Evolutionary conservation across 2,113 vertebrate species (phyloP).

Genomic region (Oncorhynchus gorbuscha): DNA sequence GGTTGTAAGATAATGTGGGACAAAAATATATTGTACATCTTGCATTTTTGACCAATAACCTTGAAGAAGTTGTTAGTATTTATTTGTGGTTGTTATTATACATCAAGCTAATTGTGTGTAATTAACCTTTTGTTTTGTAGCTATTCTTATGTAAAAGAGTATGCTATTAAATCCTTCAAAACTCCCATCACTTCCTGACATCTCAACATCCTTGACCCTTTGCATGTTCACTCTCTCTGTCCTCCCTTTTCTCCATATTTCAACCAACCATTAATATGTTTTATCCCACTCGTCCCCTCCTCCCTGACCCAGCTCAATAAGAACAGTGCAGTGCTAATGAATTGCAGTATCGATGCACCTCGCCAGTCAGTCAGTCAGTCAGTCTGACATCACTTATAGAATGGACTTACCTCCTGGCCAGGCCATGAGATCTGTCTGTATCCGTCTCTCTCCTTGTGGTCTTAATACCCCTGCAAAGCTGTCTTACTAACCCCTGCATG

Average conservation of each 20-base stretch:
- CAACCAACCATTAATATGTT: neutral
- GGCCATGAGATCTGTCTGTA: neutral
- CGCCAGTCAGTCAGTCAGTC: neutral
- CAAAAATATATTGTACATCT: neutral
- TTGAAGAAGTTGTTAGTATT: neutral
- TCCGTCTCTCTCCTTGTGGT: neutral
- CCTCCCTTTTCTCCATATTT: neutral
- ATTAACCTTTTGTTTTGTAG: too few species aligned
- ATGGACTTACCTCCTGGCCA: neutral
- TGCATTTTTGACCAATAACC: neutral
- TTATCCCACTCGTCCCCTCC: neutral
- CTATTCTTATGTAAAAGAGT: too few species aligned
- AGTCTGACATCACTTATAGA: neutral
- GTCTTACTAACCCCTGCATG: neutral
- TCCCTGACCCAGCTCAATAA: neutral
- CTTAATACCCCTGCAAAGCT: neutral
- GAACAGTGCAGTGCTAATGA: constrained; percentile 4
- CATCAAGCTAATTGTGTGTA: neutral
- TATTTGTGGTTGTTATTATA: neutral
- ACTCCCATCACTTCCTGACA: constrained; percentile 21
- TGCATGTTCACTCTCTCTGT: constrained; percentile 1
- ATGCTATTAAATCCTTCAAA: neutral
- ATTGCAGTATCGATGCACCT: constrained; percentile 6
- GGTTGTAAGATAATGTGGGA: neutral
- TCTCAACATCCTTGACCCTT: neutral